Percentiles rank a stretch among this genome's conserved stretches.
These are phyloP conservation scores for Leptonema lineaticorne DNA, from an alignment of 1,140 invertebrate genomes.

Conservation along the genomic window DNA sequence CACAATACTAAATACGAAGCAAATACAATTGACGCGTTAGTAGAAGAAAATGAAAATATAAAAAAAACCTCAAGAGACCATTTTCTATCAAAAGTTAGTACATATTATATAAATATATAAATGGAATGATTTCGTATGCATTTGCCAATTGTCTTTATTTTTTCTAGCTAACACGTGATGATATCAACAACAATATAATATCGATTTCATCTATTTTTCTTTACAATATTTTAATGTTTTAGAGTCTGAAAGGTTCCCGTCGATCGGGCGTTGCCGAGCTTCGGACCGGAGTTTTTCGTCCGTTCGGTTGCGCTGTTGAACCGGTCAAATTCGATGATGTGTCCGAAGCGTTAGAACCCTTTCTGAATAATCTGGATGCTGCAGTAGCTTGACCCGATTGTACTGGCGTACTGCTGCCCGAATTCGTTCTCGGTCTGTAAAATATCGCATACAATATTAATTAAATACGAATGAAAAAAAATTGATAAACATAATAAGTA, in stretches of 20 bases:
- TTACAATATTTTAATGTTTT: not conserved
- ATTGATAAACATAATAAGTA: no score
- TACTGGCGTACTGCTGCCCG: slow-evolving; percentile 68
- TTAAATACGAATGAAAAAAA: slow-evolving; percentile 19
- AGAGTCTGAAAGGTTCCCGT: slow-evolving; percentile 56
- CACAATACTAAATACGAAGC: slow-evolving; percentile 6
- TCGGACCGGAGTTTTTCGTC: slow-evolving; percentile 49
- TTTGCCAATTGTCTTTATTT: not conserved
- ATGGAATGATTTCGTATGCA: slow-evolving; percentile 5
- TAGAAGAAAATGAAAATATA: no score
- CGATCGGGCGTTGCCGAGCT: slow-evolving; percentile 51
- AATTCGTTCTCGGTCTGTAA: slow-evolving; percentile 66
- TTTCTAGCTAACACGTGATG: not conserved
- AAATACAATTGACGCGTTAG: not conserved
- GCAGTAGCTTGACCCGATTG: slow-evolving; percentile 61
- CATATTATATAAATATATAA: not conserved
- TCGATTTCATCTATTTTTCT: no score
- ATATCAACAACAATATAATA: no score
- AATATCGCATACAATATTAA: slow-evolving; percentile 40
- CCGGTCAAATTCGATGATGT: slow-evolving; percentile 58
- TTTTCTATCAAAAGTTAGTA: not conserved
- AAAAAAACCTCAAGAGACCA: no score
- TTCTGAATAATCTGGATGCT: slow-evolving; percentile 63
- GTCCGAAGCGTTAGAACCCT: slow-evolving; percentile 68
- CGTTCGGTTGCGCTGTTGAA: slow-evolving; percentile 46